Evolutionary conservation across 2,113 vertebrate genomes (phyloP), one percentile per base, ranked within the genome.

Genomic region (Penelope pileata): DNA sequence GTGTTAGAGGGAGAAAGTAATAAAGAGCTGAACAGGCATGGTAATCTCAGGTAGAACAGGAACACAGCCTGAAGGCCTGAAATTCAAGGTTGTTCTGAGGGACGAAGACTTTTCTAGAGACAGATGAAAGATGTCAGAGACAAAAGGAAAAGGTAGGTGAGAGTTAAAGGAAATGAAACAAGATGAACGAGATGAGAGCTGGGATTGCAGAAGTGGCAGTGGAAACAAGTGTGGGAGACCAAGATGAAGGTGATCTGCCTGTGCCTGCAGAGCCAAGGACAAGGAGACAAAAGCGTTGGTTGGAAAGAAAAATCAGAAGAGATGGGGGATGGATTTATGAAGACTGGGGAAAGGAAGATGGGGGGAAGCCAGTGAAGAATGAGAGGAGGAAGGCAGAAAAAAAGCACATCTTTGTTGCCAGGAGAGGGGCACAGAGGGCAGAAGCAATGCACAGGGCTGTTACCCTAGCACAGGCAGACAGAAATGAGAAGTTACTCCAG

Each of bases 401-500:
- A 6, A 34, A 43, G 27, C 13, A 54, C 22, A n/a, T 27, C 26
- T 60, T 72, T 19, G 21, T 19, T 38, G n/a, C 10, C 64, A 43
- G n/a, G 50, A 53, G 34, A 36, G 29, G 3, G 5, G 13, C 51
- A 9, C 12, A 21, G 38, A 29, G 7, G 38, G 30, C 45, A 77
- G 38, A 36, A 38, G 30, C 3, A 1, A 40, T 1, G 5, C 8
- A 8, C 42, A 14, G 27, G n/a, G 54, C 48, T 32, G 53, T 12
- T 18, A 42, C 0, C 0, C 59, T 50, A 27, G 47, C 3, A 21
- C 1, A 3, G 48, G 34, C 27, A 32, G n/a, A 54, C 12, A 22
- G 23, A 75, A 56, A 19, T 8, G 56, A 80, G 75, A 40, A 83
- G 54, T 1, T 0, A 23, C 62, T 54, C 16, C 58, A 24, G 9